Percentiles rank a stretch among this genome's conserved stretches.
These are phyloP conservation scores for Nannospalax galili DNA, from an alignment of 2,113 vertebrate genomes.

Conservation along the genomic window DNA sequence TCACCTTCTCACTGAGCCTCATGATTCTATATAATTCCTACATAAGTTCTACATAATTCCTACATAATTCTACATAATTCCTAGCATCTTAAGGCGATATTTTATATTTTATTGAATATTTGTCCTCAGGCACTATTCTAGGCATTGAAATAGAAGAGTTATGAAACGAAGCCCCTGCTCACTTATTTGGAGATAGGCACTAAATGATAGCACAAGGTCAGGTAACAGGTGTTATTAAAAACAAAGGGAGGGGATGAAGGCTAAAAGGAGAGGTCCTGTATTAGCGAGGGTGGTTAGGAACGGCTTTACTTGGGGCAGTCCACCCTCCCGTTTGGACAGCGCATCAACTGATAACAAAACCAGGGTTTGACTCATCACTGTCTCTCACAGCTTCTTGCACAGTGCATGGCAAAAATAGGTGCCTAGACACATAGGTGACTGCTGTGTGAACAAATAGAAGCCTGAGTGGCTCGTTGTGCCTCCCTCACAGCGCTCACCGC, in stretches of 20 bases:
- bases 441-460: not conserved
- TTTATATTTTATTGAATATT: conserved; percentile 6
- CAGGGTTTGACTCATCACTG: not conserved
- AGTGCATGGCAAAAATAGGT: not conserved
- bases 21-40: not conserved
- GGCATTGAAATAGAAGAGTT: not conserved
- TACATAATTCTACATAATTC: too few species aligned
- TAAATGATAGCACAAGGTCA: not conserved
- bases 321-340: not conserved
- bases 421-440: not conserved
- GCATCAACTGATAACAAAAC: not conserved
- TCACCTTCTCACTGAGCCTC: not conserved
- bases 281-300: not conserved
- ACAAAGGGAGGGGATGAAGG: not conserved
- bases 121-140: not conserved
- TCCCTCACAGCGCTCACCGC: not conserved
- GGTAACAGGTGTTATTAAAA: not conserved
- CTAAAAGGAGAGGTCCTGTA: not conserved
- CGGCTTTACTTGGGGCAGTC: not conserved
- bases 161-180: not conserved
- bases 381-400: not conserved
- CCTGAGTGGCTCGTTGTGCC: not conserved
- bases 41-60: too few species aligned
- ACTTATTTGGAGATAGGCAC: not conserved
- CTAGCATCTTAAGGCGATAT: not conserved